Evolutionary conservation across 2,797 vertebrate species (phyloP), one percentile per base, ranked within the genome.

Genomic region (Artibeus lituratus): DNA sequence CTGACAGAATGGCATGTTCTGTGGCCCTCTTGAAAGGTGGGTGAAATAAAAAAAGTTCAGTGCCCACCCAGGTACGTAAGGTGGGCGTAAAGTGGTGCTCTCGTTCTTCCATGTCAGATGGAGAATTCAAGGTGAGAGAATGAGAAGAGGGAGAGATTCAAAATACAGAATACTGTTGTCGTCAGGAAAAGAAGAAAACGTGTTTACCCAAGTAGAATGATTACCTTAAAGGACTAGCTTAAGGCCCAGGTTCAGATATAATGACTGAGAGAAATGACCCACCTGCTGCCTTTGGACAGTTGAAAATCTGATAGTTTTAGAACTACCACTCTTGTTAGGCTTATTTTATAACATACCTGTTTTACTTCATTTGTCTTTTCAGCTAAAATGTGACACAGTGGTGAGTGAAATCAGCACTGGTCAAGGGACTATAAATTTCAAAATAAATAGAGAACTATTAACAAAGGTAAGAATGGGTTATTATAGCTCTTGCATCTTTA

Each of bases 361-460:
- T 95, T 86, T 78, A 85, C 4, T 84, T 93, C 22, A 47, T 91
- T 94, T 6, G 95, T 93, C 21, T 97, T 96, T 97, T 97, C 96
- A 99, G 99, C 97, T 99, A 89, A 98, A 98, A 94, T 98, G 94
- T 95, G 99, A 99, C 98, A 96, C 97, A 82, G 98, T 99, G 22
- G 98, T 99, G 87, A 99, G 99, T 95, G 98, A 99, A 65, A 98
- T 99, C 96, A 98, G 98, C 5, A 77, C 98, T 84, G 98, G 98
- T 67, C 94, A 91, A 59, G 99, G 98, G 93, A 98, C 98, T 59
- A 98, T 99, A 97, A 98, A 99, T 97, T 99, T 99, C 95, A 99
- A 98, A 80, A 97, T 99, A 91, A 99, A 99, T 97, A 99, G 98
- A 86, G 98, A 98, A 55, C 98, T 99, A 32, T 98, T 99, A 80